Percentiles rank a stretch among this genome's conserved stretches.
Evolutionary conservation across 1,140 invertebrate genomes (phyloP).

Genomic region (Trichoplusia ni): DNA sequence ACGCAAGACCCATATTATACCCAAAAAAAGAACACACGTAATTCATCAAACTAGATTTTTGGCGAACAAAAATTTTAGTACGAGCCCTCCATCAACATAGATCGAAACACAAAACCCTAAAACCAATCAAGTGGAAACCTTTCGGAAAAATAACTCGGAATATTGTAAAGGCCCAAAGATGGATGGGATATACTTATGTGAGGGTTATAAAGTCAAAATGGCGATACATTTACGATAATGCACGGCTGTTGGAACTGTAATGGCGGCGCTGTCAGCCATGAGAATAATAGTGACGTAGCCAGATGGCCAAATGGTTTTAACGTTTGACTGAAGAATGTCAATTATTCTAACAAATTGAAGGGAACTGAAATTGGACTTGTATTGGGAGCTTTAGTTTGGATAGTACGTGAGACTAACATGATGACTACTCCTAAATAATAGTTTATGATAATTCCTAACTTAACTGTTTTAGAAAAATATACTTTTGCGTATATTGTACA

Average conservation of each 20-base stretch:
- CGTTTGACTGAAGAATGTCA: no score
- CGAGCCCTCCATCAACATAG: neutral
- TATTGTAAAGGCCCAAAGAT: slow-evolving; percentile 16
- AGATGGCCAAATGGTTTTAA: neutral
- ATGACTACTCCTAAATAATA: no score
- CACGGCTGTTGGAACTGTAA: slow-evolving; percentile 49
- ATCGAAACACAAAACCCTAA: neutral
- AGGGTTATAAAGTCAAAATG: slow-evolving; percentile 54
- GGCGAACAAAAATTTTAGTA: neutral
- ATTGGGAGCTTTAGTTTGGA: no score
- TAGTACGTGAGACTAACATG: no score
- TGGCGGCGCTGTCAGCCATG: slow-evolving; percentile 35
- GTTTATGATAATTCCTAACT: no score
- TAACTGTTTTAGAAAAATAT: no score
- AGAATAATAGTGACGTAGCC: slow-evolving; percentile 43
- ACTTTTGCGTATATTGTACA: no score
- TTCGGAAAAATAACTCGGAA: neutral
- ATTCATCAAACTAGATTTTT: neutral
- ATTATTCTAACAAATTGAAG: no score
- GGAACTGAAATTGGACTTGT: no score
- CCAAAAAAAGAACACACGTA: no score
- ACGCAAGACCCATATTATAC: no score
- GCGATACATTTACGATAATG: slow-evolving; percentile 60
- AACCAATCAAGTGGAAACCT: slow-evolving; percentile 1
- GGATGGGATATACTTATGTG: slow-evolving; percentile 37